Evolutionary conservation across 2,888 invertebrate genomes (phyloP), one percentile per base, ranked within the genome.

Genomic region (Trichogramma dendrolimi): DNA sequence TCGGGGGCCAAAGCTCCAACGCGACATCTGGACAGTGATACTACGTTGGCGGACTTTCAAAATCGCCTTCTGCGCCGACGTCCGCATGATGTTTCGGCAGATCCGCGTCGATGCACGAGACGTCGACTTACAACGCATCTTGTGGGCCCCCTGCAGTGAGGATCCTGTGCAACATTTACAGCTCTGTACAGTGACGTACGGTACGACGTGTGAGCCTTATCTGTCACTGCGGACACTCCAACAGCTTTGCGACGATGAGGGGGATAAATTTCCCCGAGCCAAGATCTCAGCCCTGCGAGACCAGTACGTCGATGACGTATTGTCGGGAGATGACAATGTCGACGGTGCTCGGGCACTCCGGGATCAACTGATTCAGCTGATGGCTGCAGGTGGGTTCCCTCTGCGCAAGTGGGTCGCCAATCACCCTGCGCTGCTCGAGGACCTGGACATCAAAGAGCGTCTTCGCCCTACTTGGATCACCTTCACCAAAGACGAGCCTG

Each of bases 1-100:
- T 7, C 4, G 40, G 4, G 51, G 40, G 5, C 51, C 51, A 14
- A 51, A 51, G 6, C 51, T 51, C 5, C 51, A 51, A 5, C 38
- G n/a, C 6, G 27, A 51, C 5, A 4, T 51, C 10, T 10, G 39
- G 8, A 6, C 27, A 8, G 51, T 51, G 5, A 40, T 51, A 5
- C 38, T 40, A 11, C 27, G 51, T 6, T 51, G 51, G 51, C 11
- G 39, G 40, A 51, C 10, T 10, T n/a, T n/a, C n/a, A n/a, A n/a
- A n/a, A n/a, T n/a, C n/a, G n/a, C n/a, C n/a, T n/a, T n/a, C n/a
- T n/a, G n/a, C n/a, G 61, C 41, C 2, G 64, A 64, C 14, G 48
- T 61, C 5, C 55, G 58, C n/a, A 64, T 64, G 43, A 67, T 67
- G 63, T 67, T 63, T 55, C 44, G 67, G 4, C 63, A 65, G 40